Percentiles rank a stretch among this genome's conserved stretches.
Conservation (phyloP, 2,888 invertebrate species). For the Brachylomia viminalis region DNA sequence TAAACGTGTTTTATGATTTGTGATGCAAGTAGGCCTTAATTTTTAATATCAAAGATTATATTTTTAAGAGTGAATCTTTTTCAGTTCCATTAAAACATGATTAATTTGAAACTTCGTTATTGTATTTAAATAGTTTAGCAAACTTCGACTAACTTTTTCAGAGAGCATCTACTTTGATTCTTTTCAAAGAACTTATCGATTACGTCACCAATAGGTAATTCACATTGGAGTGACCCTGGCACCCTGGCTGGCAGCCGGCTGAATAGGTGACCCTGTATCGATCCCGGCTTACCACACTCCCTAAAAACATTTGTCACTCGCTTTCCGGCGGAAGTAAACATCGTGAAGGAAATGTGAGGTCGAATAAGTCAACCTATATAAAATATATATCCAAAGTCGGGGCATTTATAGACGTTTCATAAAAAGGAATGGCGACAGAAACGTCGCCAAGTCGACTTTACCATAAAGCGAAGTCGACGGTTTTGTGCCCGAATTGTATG, state of each 20-base stretch:
- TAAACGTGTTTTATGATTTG: no score
- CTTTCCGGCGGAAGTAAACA: slow-evolving; percentile 67
- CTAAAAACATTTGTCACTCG: slow-evolving; percentile 69
- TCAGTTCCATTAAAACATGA: neutral
- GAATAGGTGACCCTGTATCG: slow-evolving; percentile 65
- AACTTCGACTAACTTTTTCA: neutral
- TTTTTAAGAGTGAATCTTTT: neutral
- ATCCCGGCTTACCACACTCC: slow-evolving; percentile 64
- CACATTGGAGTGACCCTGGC: slow-evolving; percentile 54
- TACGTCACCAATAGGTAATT: slow-evolving; percentile 50
- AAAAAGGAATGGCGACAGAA: slow-evolving; percentile 57
- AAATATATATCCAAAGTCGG: slow-evolving; percentile 57
- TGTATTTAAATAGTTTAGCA: neutral
- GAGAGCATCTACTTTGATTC: neutral
- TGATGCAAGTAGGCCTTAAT: no score
- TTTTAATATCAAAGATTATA: neutral
- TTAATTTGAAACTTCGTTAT: neutral
- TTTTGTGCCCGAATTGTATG: slow-evolving; percentile 38
- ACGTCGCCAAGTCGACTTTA: slow-evolving; percentile 39
- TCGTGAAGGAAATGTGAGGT: slow-evolving; percentile 67
- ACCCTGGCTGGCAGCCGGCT: slow-evolving; percentile 37
- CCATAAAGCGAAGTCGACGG: slow-evolving; percentile 39
- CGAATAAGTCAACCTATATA: slow-evolving; percentile 65
- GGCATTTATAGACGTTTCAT: slow-evolving; percentile 60
- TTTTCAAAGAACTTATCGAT: slow-evolving; percentile 35